Conservation (phyloP, 2,888 invertebrate genomes). For the Amphipyra tragopoginis region DNA sequence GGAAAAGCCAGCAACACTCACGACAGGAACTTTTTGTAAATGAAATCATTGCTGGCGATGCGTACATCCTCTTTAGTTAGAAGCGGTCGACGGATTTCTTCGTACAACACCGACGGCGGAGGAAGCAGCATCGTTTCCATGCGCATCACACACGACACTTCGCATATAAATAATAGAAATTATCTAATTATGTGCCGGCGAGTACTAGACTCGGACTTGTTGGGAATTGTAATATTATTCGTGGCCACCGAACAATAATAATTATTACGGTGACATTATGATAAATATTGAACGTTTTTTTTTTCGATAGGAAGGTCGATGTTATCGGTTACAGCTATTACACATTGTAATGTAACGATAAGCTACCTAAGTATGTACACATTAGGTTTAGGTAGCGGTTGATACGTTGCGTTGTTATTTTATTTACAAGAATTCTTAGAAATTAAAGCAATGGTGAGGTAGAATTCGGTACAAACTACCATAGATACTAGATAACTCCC, state of each 20-base stretch:
- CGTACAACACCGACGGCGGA: slow-evolving; percentile 73
- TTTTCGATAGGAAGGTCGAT: slow-evolving; percentile 83
- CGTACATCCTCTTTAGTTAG: slow-evolving; percentile 85
- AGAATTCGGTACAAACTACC: background rate
- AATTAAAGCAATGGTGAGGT: slow-evolving; percentile 23
- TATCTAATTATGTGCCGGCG: slow-evolving; percentile 86
- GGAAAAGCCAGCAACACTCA: slow-evolving; percentile 75
- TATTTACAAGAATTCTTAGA: slow-evolving; percentile 48
- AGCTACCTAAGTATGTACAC: slow-evolving; percentile 78
- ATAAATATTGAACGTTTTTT: slow-evolving; percentile 79
- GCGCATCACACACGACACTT: slow-evolving; percentile 74
- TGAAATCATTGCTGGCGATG: slow-evolving; percentile 75
- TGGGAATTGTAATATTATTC: slow-evolving; percentile 79
- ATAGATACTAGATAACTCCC: too few species aligned
- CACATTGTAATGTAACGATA: slow-evolving; percentile 83
- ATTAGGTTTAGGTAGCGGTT: slow-evolving; percentile 60
- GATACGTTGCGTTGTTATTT: slow-evolving; percentile 54
- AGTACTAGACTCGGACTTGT: slow-evolving; percentile 76
- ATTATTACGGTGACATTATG: slow-evolving; percentile 78
- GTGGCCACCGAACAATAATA: slow-evolving; percentile 71
- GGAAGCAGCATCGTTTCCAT: slow-evolving; percentile 82
- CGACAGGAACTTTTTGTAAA: slow-evolving; percentile 84
- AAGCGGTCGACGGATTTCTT: slow-evolving; percentile 78
- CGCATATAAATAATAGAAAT: slow-evolving; percentile 90
- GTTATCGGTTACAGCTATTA: slow-evolving; percentile 86